These are phyloP conservation scores for Aporophyla nigra DNA, from an alignment of 2,888 invertebrate genomes.

Conservation along the genomic window DNA sequence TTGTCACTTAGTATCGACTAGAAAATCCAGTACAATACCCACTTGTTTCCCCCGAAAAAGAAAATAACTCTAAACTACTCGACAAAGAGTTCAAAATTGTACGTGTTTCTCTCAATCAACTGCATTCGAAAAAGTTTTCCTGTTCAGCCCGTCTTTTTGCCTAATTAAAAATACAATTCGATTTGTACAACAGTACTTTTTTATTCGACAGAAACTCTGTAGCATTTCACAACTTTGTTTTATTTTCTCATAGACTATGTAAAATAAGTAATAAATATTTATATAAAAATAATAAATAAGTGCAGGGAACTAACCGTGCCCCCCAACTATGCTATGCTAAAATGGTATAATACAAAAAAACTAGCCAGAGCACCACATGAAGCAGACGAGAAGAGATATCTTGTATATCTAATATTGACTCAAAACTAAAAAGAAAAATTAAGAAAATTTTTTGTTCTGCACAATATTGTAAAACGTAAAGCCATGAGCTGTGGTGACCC, in stretches of 20 bases:
- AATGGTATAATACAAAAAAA: too few relatives aligned
- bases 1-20: slow-evolving; percentile 1
- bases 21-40: neutral
- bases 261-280: too few relatives aligned
- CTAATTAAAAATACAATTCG: slow-evolving; percentile 76
- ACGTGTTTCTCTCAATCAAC: slow-evolving; percentile 3
- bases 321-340: too few relatives aligned
- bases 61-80: neutral
- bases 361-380: too few relatives aligned
- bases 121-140: slow-evolving; percentile 11
- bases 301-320: neutral
- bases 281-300: too few relatives aligned
- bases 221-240: slow-evolving; percentile 46
- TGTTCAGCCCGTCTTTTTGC: slow-evolving; percentile 43
- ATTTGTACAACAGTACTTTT: slow-evolving; percentile 75
- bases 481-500: too few relatives aligned
- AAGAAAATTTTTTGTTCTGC: too few relatives aligned
- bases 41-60: neutral
- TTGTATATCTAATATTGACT: too few relatives aligned
- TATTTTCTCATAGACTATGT: slow-evolving; percentile 43
- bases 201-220: slow-evolving; percentile 64
- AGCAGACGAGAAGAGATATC: too few relatives aligned
- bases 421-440: too few relatives aligned
- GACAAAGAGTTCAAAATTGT: slow-evolving; percentile 13
- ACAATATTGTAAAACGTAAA: too few relatives aligned